Percentiles rank a stretch among this genome's conserved stretches.
Conservation (phyloP, 2,888 invertebrate genomes). For the Chrysolina americana region DNA sequence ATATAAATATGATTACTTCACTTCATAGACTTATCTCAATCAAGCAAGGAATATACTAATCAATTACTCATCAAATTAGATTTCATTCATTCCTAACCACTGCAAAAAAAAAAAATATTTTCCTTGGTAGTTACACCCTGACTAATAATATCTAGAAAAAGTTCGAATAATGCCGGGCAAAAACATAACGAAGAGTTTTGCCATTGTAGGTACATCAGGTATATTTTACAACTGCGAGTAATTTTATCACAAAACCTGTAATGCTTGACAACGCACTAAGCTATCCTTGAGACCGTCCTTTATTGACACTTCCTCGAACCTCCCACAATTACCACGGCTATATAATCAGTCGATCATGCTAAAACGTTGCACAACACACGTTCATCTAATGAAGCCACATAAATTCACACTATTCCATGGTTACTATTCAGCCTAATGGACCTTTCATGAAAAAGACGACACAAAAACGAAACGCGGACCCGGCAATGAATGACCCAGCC, state of each 20-base stretch:
- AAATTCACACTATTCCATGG: neutral
- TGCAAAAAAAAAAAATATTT: too few relatives aligned
- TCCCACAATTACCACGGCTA: neutral
- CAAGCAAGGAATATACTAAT: too few relatives aligned
- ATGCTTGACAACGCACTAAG: neutral
- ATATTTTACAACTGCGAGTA: neutral
- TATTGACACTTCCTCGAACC: slow-evolving; percentile 1
- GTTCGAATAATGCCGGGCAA: too few relatives aligned
- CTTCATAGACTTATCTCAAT: too few relatives aligned
- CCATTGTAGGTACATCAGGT: neutral
- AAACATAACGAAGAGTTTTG: neutral
- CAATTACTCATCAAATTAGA: too few relatives aligned
- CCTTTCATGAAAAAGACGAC: slow-evolving; percentile 10
- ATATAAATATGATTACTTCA: too few relatives aligned
- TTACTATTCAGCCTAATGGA: neutral
- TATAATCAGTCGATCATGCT: slow-evolving; percentile 11
- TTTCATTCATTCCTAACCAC: too few relatives aligned
- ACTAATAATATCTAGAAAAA: too few relatives aligned
- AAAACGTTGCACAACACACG: slow-evolving; percentile 1
- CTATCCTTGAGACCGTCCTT: neutral
- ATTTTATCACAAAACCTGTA: neutral
- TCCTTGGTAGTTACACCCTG: too few relatives aligned
- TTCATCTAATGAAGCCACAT: neutral
- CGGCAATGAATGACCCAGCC: slow-evolving; percentile 6
- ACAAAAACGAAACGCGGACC: slow-evolving; percentile 5